Conservation (phyloP, 2,888 invertebrate species). For the Cremastinae sp. region DNA sequence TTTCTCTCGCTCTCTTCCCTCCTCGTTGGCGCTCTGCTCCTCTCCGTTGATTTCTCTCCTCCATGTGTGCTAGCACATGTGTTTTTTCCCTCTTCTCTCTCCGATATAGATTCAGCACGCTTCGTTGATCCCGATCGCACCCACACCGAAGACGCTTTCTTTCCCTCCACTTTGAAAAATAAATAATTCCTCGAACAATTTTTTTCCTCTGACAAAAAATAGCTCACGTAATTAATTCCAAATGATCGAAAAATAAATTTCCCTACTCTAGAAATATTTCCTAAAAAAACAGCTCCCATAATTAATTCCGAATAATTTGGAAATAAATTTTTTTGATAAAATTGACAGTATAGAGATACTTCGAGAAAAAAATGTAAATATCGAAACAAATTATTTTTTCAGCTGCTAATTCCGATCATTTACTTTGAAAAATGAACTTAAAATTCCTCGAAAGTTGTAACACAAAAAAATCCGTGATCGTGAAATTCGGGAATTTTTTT, state of each 20-base stretch:
- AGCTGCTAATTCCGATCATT: no score
- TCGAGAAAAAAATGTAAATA: no score
- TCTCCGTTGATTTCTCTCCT: constrained; percentile 35
- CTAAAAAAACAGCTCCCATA: no score
- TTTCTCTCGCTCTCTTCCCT: constrained; percentile 45
- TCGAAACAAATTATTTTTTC: no score
- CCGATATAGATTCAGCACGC: neutral
- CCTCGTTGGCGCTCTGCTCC: constrained; percentile 44
- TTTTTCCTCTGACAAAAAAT: constrained; percentile 1
- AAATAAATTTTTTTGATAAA: no score
- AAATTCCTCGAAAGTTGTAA: constrained; percentile 11
- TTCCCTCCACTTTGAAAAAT: no score
- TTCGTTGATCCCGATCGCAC: no score
- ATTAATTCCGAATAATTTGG: no score
- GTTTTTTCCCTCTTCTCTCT: neutral
- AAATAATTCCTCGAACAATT: neutral
- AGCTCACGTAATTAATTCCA: neutral
- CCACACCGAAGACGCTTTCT: no score
- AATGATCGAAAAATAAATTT: no score
- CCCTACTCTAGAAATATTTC: no score
- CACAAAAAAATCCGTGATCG: constrained; percentile 6
- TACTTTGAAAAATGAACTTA: constrained; percentile 2
- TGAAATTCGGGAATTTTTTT: constrained; percentile 39
- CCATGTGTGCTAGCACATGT: neutral
- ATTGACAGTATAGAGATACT: no score